These are phyloP conservation scores for Morelia viridis DNA, from an alignment of 2,797 vertebrate species.

Conservation along the genomic window DNA sequence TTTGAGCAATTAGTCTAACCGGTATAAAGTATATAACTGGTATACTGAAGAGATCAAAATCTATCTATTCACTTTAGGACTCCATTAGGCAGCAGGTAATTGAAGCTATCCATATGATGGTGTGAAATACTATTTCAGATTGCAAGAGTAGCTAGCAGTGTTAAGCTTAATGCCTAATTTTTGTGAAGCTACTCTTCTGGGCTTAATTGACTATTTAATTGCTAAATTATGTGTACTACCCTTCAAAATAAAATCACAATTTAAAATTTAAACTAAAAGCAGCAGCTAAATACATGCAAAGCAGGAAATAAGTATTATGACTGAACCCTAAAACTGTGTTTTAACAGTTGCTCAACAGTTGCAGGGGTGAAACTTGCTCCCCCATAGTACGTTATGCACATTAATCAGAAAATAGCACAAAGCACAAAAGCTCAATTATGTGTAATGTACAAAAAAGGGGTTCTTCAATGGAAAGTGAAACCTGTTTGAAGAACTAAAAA, in stretches of 20 bases:
- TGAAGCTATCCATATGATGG: neutral
- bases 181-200: neutral
- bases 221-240: neutral
- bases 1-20: neutral
- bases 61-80: neutral
- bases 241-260: neutral
- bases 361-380: neutral
- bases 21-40: neutral
- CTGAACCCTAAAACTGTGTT: neutral
- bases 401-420: neutral
- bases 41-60: neutral
- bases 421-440: neutral
- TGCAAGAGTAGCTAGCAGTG: neutral
- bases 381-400: neutral
- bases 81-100: neutral
- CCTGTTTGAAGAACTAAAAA: neutral
- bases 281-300: neutral
- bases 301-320: neutral
- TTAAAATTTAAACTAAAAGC: neutral
- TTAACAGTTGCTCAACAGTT: neutral
- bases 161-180: neutral
- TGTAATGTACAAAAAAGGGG: neutral
- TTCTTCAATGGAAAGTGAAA: neutral
- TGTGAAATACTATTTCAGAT: neutral
- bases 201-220: neutral